These are phyloP conservation scores for Danio aesculapii DNA, from an alignment of 2,797 vertebrate species.

Conservation along the genomic window DNA sequence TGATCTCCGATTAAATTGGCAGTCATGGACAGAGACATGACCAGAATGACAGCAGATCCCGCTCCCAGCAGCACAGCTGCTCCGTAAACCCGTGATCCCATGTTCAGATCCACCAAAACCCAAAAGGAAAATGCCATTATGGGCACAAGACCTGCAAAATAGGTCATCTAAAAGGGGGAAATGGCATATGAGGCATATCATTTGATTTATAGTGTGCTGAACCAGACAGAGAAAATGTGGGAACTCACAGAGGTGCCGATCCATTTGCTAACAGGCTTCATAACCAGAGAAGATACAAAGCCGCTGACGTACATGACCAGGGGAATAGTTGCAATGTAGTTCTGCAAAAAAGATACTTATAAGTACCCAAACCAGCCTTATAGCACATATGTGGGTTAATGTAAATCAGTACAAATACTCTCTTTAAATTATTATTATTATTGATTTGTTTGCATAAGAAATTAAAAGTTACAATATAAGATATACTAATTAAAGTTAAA, in stretches of 20 bases:
- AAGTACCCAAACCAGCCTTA: neutral
- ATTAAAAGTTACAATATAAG: no score
- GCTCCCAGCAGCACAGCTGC: slow-evolving; percentile 81
- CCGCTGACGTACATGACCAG: slow-evolving; percentile 90
- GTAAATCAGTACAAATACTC: neutral
- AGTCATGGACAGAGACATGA: slow-evolving; percentile 92
- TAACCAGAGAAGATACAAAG: slow-evolving; percentile 86
- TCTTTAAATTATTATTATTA: neutral
- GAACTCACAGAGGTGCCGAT: slow-evolving; percentile 87
- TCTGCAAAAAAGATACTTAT: slow-evolving; percentile 71
- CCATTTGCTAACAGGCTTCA: slow-evolving; percentile 87
- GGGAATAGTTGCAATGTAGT: slow-evolving; percentile 88
- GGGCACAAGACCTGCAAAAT: slow-evolving; percentile 83
- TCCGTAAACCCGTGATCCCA: slow-evolving; percentile 79
- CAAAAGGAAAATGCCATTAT: slow-evolving; percentile 84
- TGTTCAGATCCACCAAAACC: slow-evolving; percentile 75
- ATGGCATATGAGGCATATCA: neutral
- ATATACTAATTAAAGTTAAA: no score
- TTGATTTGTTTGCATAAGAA: no score
- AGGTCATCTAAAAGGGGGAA: slow-evolving; percentile 80
- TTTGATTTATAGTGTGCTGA: neutral
- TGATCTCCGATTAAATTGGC: slow-evolving; percentile 89
- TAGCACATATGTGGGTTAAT: neutral
- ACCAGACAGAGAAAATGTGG: neutral
- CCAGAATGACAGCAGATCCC: slow-evolving; percentile 86